These are phyloP conservation scores for Pelvicachromis taeniatus DNA, from an alignment of 2,113 vertebrate genomes.

Conservation along the genomic window DNA sequence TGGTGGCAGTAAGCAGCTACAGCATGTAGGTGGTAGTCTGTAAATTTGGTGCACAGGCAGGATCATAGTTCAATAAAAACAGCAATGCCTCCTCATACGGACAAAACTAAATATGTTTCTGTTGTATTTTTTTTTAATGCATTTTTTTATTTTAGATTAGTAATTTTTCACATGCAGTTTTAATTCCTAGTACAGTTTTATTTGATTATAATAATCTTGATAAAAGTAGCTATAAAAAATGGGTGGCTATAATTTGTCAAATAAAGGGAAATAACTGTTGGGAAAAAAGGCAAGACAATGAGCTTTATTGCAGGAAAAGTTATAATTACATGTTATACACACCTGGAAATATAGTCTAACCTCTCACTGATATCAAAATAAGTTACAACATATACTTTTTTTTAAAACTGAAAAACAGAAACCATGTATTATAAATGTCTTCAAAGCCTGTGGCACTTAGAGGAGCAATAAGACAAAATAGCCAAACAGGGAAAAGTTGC, in stretches of 20 bases:
- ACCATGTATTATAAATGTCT: neutral
- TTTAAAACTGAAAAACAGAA: neutral
- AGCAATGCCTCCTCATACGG: neutral
- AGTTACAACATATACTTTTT: neutral
- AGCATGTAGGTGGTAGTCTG: neutral
- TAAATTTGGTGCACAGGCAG: neutral
- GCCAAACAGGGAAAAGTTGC: neutral
- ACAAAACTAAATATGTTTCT: neutral
- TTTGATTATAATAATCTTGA: neutral
- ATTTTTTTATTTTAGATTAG: neutral
- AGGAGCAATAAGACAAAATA: neutral
- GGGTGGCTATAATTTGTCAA: neutral
- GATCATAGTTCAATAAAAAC: neutral
- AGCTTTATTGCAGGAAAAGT: neutral
- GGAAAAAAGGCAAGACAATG: fast-evolving
- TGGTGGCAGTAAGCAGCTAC: neutral
- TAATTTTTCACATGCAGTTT: neutral
- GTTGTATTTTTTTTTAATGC: neutral
- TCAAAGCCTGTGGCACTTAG: neutral
- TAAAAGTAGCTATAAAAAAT: neutral
- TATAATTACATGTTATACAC: neutral
- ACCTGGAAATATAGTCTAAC: neutral
- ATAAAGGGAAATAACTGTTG: neutral
- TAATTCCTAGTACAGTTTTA: neutral
- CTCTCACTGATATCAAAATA: neutral